Evolutionary conservation across 2,888 invertebrate genomes (phyloP).

Genomic region (Selenia dentaria): DNA sequence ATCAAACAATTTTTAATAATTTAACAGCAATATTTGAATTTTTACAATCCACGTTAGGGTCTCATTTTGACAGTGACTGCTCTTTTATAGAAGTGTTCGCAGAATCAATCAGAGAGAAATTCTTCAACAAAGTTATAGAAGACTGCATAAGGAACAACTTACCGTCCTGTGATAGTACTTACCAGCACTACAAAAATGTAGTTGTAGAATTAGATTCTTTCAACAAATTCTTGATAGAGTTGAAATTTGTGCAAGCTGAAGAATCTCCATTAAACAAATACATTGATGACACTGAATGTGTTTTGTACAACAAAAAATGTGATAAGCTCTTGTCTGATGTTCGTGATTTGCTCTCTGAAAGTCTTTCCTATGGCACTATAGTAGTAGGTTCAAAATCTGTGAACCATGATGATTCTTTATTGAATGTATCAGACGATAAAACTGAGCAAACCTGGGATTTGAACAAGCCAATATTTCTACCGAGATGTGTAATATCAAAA

Average conservation of each 20-base stretch:
- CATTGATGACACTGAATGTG: conserved; percentile 70
- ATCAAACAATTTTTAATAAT: conserved; percentile 73
- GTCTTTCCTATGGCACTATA: conserved; percentile 63
- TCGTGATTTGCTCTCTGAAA: conserved; percentile 60
- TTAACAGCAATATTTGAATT: conserved; percentile 77
- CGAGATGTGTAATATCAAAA: conserved; percentile 71
- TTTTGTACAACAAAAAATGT: conserved; percentile 76
- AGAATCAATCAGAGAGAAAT: conserved; percentile 63
- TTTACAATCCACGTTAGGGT: conserved; percentile 69
- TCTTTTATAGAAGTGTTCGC: conserved; percentile 73
- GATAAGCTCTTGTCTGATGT: conserved; percentile 69
- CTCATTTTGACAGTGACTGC: conserved; percentile 63
- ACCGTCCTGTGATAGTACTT: conserved; percentile 70
- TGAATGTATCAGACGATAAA: conserved; percentile 55
- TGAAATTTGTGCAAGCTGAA: conserved; percentile 68
- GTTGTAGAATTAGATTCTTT: conserved; percentile 72
- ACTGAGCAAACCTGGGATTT: conserved; percentile 49
- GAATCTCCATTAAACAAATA: conserved; percentile 72
- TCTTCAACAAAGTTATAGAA: conserved; percentile 73
- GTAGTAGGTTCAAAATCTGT: conserved; percentile 51
- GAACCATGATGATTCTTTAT: conserved; percentile 51
- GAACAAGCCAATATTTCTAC: conserved; percentile 66
- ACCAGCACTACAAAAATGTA: conserved; percentile 67
- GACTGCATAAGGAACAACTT: conserved; percentile 72
- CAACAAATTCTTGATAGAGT: conserved; percentile 72